Evolutionary conservation across 2,113 vertebrate species (phyloP).

Genomic region (Chloropsis cyanopogon): DNA sequence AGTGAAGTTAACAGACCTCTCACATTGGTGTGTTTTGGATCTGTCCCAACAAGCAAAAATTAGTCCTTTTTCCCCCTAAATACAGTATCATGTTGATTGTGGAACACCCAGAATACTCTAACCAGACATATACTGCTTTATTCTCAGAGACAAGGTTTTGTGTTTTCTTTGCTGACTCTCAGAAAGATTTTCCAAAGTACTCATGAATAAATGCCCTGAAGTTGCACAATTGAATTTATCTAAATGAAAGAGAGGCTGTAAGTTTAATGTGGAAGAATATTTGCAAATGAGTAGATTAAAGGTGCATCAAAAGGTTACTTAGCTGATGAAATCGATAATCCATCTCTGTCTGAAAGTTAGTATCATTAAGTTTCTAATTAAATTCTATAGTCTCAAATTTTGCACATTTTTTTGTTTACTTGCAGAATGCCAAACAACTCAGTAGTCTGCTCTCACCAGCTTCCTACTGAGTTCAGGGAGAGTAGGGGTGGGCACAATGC

Average conservation of each 20-base stretch:
- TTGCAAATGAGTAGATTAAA: neutral
- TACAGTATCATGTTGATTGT: neutral
- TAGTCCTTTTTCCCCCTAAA: neutral
- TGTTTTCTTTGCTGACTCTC: neutral
- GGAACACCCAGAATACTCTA: neutral
- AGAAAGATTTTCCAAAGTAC: neutral
- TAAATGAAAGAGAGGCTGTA: neutral
- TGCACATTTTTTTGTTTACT: neutral
- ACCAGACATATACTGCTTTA: neutral
- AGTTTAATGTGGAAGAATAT: neutral
- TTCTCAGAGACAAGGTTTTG: neutral
- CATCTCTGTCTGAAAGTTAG: neutral
- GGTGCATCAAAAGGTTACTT: neutral
- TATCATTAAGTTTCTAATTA: neutral
- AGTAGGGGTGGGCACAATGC: neutral
- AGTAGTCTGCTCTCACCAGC: neutral
- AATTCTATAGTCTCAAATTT: neutral
- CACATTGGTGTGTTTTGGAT: neutral
- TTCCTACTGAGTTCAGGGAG: neutral
- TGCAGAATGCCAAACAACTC: neutral
- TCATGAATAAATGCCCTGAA: neutral
- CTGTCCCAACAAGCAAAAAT: neutral
- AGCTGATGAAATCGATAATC: neutral
- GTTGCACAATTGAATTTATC: neutral
- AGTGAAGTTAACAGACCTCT: neutral